Percentiles rank a stretch among this genome's conserved stretches.
These are phyloP conservation scores for Peucedramus taeniatus DNA, from an alignment of 2,113 vertebrate genomes.

Conservation along the genomic window DNA sequence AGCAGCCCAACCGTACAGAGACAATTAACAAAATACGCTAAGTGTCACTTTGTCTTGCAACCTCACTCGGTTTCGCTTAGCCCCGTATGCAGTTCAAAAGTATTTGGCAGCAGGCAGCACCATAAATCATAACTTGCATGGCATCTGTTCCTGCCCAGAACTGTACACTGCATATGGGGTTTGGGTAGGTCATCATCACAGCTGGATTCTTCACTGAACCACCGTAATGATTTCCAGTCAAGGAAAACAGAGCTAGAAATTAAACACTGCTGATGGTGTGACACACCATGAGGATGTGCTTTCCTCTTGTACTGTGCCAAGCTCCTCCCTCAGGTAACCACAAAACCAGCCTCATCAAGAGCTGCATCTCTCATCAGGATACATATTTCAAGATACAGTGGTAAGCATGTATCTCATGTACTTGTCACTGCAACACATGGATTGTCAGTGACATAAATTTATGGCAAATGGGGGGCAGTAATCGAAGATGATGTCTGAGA, in stretches of 20 bases:
- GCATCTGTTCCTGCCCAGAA: constrained; percentile 6
- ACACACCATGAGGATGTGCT: accelerated
- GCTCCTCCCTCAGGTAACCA: neutral
- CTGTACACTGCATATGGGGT: neutral
- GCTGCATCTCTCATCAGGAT: neutral
- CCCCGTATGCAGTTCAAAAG: neutral
- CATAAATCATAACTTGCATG: neutral
- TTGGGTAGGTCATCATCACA: neutral
- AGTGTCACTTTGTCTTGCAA: constrained; percentile 5
- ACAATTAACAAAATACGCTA: constrained; percentile 4
- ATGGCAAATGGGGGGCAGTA: neutral
- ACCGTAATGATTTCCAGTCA: neutral
- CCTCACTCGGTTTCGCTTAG: neutral
- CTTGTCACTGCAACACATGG: neutral
- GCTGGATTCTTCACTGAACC: neutral
- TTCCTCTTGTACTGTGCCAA: neutral
- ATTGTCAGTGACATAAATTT: neutral
- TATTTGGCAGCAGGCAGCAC: constrained; percentile 3
- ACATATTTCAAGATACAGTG: accelerated
- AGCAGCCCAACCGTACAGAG: neutral
- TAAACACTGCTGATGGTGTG: neutral
- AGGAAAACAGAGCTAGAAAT: neutral
- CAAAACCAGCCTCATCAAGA: neutral
- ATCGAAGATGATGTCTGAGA: neutral
- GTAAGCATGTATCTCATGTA: accelerated